Percentiles rank a stretch among this genome's conserved stretches.
Conservation (phyloP, 2,888 invertebrate genomes). For the Philopedon plagiatum region DNA sequence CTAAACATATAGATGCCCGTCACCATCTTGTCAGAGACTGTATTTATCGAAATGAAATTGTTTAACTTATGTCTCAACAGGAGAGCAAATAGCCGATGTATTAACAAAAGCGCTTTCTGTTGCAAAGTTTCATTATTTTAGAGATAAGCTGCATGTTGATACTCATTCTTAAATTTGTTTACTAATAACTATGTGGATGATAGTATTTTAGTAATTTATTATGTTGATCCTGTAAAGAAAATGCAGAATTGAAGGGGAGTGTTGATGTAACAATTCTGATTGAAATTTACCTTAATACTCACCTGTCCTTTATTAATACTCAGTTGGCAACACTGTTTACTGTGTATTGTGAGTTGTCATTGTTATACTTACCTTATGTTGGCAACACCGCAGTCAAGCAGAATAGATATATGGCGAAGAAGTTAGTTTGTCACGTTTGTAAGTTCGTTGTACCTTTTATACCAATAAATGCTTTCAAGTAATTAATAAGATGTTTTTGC, state of each 20-base stretch:
- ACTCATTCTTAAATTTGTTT: background rate
- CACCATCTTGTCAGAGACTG: slow-evolving; percentile 33
- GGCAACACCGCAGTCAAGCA: too few species aligned
- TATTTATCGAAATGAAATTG: slow-evolving; percentile 8
- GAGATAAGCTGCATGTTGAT: background rate
- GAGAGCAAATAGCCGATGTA: background rate
- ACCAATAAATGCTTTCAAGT: too few species aligned
- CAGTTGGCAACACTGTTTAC: too few species aligned
- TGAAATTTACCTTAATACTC: background rate
- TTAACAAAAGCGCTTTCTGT: background rate
- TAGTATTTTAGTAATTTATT: background rate
- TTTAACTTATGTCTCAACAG: slow-evolving; percentile 17
- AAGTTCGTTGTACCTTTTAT: too few species aligned
- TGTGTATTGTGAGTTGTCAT: too few species aligned
- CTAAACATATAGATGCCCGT: slow-evolving; percentile 49
- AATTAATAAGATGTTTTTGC: too few species aligned
- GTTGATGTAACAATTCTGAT: background rate
- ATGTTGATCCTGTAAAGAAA: background rate
- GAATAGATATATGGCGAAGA: too few species aligned
- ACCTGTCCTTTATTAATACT: background rate
- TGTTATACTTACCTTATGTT: too few species aligned
- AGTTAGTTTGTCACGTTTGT: too few species aligned
- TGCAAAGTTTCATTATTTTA: slow-evolving; percentile 1
- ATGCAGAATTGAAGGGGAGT: slow-evolving; percentile 2
- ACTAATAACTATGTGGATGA: background rate